Base-by-base conservation (phyloP, 2,888 invertebrate genomes). In the Mellilla xanthometata region DNA sequence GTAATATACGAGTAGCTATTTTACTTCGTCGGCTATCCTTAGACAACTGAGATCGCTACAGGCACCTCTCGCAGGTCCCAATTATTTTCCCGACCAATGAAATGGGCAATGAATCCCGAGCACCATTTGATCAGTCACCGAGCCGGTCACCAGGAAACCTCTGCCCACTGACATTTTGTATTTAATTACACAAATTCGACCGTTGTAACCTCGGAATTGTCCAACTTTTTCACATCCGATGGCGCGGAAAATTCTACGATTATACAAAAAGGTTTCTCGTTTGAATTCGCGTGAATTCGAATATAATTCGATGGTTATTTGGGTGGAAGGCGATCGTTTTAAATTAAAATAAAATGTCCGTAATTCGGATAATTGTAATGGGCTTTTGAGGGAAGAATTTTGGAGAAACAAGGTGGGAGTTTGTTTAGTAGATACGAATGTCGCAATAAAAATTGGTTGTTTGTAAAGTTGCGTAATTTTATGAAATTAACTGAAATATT, bases 241-340 rank as follows among this genome's bases (percentile, higher is more conserved):
- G 62, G 58, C 56, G 59, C 39, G 72, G 68, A 71, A 71, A 70
- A 70, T 71, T 59, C 66, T 63, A 63, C 69, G 63, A 69, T 71
- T 62, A 67, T 63, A 68, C 67, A 68, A 71, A 67, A 62, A 64
- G 56, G 68, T 70, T 69, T 64, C 60, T 56, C 58, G 59, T 63
- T 64, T 53, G 58, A 64, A 65, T 68, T 68, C 64, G 62, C 52
- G 60, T 59, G 65, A 62, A 65, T 56, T 42, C 52, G 56, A 49
- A 49, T 60, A 64, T 64, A 60, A 64, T 62, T 57, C 36, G 43
- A 36, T 30, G 44, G 50, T 49, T 43, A 45, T 40, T 47, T 41
- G 41, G 46, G 40, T 43, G 54, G 52, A 50, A 57, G 49, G 49
- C 44, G 52, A 54, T 54, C 50, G 51, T 34, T 51, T 56, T 47